Evolutionary conservation across 2,113 vertebrate species (phyloP), one percentile per base, ranked within the genome.

Genomic region (Procavia capensis): DNA sequence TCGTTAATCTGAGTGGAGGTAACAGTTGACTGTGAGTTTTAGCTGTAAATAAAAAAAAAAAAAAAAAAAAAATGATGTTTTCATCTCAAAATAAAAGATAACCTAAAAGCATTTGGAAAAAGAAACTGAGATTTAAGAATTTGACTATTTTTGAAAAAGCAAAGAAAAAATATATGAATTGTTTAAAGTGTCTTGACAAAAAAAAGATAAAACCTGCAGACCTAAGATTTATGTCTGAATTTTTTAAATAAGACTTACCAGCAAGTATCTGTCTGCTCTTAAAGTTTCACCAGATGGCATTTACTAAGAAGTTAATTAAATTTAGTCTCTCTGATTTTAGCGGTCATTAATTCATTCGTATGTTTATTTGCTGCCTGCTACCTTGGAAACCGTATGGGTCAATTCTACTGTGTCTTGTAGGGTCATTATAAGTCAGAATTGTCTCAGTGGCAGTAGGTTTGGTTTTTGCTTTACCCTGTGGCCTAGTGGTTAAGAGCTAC

Each of bases 71-170:
- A 70, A 25, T 36, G 45, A 91, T 78, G 9, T 88, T 93, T 92
- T 86, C n/a, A 47, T 36, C 39, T 88, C 66, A 61, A 86, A 90
- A 86, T 68, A 75, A 80, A 88, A 90, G 41, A 36, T 41, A 88
- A 74, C 27, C 66, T 25, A 61, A 78, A 80, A 54, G 31, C 3
- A 84, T 36, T 50, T 59, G 63, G 70, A 25, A 79, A 72, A 59
- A 34, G 10, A 79, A 81, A 43, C 25, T 34, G n/a, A 34, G 19
- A 43, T 74, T 45, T 54, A 34, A 78, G 43, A 29, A 22, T 75
- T 94, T 92, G 86, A 22, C 50, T 88, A 1, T 74, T 68, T 95
- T 72, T 83, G 3, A 85, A 90, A 79, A 91, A 75, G 63, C 41
- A 17, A 64, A 90, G 68, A 70, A 86, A 86, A 91, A n/a, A 75